A percentile compares a stretch with the other conserved stretches of the same genome.
Conservation (phyloP, 2,113 vertebrate species). For the Anhinga rufa region DNA sequence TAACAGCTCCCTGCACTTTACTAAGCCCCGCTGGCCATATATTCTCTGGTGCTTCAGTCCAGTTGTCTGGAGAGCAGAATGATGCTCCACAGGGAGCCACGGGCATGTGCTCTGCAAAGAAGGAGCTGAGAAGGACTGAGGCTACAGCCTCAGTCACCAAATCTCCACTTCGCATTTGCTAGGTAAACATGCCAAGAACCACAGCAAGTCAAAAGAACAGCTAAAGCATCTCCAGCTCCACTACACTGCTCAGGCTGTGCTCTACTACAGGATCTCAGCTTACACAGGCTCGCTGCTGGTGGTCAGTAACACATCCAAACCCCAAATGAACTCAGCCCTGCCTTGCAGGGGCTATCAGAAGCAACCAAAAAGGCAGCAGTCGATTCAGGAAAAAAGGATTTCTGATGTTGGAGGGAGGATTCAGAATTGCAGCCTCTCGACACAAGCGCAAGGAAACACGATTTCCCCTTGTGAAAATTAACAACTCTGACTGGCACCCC, state of each 20-base stretch:
- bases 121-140: too few relatives aligned
- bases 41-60: neutral
- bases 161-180: neutral
- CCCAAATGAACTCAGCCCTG: neutral
- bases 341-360: neutral
- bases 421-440: neutral
- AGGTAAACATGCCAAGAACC: rapidly evolving
- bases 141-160: neutral
- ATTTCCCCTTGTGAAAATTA: neutral
- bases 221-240: neutral
- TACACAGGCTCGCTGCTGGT: neutral
- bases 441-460: neutral
- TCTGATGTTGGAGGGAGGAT: neutral
- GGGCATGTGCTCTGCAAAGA: neutral
- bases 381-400: neutral
- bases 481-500: neutral
- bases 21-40: neutral
- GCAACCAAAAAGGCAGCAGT: rapidly evolving
- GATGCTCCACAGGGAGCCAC: neutral
- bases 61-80: neutral
- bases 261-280: neutral
- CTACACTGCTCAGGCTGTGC: neutral
- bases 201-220: neutral
- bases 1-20: neutral
- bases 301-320: neutral